Conservation (phyloP, 2,888 invertebrate species). For the Drosophila tanythrix region DNA sequence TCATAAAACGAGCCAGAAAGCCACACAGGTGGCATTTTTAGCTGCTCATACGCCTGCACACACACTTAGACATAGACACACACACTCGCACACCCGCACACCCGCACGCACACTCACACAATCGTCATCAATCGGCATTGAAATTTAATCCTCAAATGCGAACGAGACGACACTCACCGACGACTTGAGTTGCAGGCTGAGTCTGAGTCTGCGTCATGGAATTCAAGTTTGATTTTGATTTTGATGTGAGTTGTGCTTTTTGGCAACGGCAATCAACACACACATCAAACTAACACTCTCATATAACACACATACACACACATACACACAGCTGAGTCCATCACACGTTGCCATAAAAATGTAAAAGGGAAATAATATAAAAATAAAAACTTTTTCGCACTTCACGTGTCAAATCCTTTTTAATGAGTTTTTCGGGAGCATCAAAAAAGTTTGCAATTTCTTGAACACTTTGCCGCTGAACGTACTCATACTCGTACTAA, state of each 20-base stretch:
- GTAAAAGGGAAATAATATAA: constrained; percentile 80
- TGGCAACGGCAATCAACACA: constrained; percentile 70
- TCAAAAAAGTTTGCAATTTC: constrained; percentile 82
- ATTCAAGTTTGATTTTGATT: constrained; percentile 34
- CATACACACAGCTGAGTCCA: constrained; percentile 39
- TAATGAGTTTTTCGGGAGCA: constrained; percentile 82
- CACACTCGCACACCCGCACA: constrained; percentile 23
- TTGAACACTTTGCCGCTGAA: constrained; percentile 59
- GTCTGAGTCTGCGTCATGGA: constrained; percentile 7
- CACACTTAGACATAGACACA: constrained; percentile 26
- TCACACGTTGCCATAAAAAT: constrained; percentile 79
- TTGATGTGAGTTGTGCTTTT: constrained; percentile 63
- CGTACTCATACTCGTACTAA: constrained; percentile 14
- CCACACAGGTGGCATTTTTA: constrained; percentile 37
- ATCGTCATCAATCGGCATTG: constrained; percentile 77
- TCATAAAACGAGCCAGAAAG: constrained; percentile 73
- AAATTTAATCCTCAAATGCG: constrained; percentile 79
- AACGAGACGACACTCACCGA: constrained; percentile 63
- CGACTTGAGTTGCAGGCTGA: constrained; percentile 10
- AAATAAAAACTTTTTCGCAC: constrained; percentile 80
- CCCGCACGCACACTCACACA: constrained; percentile 33
- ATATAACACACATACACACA: constrained; percentile 12
- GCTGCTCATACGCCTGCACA: constrained; percentile 41
- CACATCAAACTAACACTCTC: constrained; percentile 55
- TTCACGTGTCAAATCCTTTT: constrained; percentile 83